Evolutionary conservation across 2,113 vertebrate species (phyloP).

Genomic region (Alces alces): DNA sequence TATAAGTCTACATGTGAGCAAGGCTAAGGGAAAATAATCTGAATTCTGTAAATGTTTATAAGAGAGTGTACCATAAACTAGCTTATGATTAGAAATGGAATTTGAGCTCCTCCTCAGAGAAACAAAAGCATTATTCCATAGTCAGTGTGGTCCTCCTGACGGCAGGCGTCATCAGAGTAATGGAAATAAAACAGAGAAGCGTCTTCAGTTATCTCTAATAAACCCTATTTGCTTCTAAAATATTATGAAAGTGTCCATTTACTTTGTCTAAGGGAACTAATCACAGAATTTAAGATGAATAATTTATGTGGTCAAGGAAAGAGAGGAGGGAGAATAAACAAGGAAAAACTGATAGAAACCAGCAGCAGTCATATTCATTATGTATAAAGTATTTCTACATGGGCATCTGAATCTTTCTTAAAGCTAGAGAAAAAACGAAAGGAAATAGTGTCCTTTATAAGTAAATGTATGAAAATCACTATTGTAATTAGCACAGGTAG

Average conservation of each 20-base stretch:
- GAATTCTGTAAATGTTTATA: background rate
- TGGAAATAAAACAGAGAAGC: background rate
- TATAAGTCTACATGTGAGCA: background rate
- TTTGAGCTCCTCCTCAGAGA: background rate
- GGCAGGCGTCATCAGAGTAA: background rate
- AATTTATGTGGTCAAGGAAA: background rate
- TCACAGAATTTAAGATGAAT: background rate
- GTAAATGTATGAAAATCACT: background rate
- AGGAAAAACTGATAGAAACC: background rate
- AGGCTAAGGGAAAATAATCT: conserved; percentile 26
- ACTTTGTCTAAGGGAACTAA: background rate
- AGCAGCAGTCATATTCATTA: background rate
- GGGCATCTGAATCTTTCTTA: background rate
- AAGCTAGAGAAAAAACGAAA: background rate
- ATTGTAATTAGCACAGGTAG: background rate
- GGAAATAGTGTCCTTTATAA: background rate
- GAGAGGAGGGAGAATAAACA: background rate
- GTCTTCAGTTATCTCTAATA: background rate
- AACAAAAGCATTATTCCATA: background rate
- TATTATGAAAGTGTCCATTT: background rate
- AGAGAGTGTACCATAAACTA: background rate
- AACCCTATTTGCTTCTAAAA: background rate
- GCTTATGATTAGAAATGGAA: background rate
- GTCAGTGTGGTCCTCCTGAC: background rate
- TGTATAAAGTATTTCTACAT: background rate